These are phyloP conservation scores for Epinotia brunnichana DNA, from an alignment of 2,888 invertebrate genomes.

Conservation along the genomic window DNA sequence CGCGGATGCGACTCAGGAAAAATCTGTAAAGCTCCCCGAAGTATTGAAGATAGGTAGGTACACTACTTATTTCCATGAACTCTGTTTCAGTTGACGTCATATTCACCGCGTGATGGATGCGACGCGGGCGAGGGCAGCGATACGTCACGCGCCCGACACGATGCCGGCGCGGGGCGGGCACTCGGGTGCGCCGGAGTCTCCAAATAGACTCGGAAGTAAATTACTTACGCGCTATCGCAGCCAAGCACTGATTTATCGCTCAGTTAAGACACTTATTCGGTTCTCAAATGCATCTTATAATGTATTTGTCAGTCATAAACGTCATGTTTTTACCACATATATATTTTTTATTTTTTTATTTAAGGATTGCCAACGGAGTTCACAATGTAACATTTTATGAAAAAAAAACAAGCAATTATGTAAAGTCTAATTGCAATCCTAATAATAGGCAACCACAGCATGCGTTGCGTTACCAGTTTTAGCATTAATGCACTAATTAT, in stretches of 20 bases:
- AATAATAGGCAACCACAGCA: too few relatives aligned
- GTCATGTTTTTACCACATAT: neutral
- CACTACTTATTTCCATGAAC: too few relatives aligned
- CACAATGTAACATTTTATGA: too few relatives aligned
- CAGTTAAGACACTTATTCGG: constrained; percentile 26
- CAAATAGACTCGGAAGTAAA: constrained; percentile 62
- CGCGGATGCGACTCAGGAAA: too few relatives aligned
- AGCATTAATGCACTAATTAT: too few relatives aligned
- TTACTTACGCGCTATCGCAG: constrained; percentile 62
- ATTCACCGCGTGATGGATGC: neutral
- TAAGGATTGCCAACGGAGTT: too few relatives aligned
- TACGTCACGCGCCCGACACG: neutral
- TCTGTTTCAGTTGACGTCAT: neutral
- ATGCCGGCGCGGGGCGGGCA: neutral
- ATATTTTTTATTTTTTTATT: too few relatives aligned
- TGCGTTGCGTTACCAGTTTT: too few relatives aligned
- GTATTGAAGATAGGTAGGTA: too few relatives aligned
- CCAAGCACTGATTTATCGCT: constrained; percentile 31
- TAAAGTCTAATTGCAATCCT: too few relatives aligned
- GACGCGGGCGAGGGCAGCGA: neutral
- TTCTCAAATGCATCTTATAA: constrained; percentile 6
- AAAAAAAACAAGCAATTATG: too few relatives aligned
- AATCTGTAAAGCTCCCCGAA: too few relatives aligned
- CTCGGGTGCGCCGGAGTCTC: neutral
- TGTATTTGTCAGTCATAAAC: constrained; percentile 8